Conservation (phyloP, 2,888 invertebrate genomes). For the Meganola albula region DNA sequence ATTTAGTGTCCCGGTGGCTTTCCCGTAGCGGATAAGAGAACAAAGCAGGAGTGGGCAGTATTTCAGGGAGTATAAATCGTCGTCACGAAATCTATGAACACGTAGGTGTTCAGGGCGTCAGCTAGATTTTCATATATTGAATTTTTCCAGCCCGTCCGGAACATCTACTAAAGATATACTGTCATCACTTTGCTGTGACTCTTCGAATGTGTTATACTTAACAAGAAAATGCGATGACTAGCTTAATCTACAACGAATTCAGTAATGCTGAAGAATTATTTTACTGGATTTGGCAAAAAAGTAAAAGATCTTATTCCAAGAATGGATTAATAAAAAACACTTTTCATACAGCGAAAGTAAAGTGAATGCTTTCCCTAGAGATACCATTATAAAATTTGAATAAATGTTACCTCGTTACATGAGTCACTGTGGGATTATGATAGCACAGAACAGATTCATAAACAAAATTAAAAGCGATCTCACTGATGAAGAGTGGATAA, state of each 20-base stretch:
- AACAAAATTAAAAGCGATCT: slow-evolving; percentile 1
- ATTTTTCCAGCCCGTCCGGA: no score
- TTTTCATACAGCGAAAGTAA: neutral
- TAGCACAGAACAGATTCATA: neutral
- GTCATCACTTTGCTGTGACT: neutral
- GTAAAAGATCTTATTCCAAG: neutral
- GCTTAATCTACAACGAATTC: neutral
- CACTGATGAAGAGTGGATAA: neutral
- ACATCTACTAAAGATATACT: neutral
- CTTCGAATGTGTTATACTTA: neutral
- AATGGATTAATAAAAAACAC: neutral
- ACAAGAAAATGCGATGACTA: neutral
- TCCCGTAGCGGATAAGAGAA: no score
- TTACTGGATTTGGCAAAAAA: neutral
- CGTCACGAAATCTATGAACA: no score
- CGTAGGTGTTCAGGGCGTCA: no score
- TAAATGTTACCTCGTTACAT: neutral
- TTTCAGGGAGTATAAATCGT: no score
- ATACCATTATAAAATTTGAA: neutral
- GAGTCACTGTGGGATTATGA: neutral
- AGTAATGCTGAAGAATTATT: neutral
- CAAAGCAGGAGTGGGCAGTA: no score
- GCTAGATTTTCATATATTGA: no score
- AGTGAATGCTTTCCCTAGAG: neutral
- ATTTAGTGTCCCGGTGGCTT: no score